phyloP scores from a whole-genome alignment of 2,113 vertebrate genomes.

The pig (Sus scrofa) region T2T-Sscrofa CM000817.6:149410001-149410500 shows the following conservation, averaged over 20 bases:
- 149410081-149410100: constrained; percentile 48
- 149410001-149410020: not conserved
- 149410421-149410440: not conserved
- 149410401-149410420: constrained; percentile 42
- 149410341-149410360: constrained; percentile 69
- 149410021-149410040: constrained; percentile 20
- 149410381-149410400: constrained; percentile 72
- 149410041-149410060: not conserved
- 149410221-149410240: not conserved
- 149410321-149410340: constrained; percentile 59
- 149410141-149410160: constrained; percentile 3
- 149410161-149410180: constrained; percentile 31
- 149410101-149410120: constrained; percentile 43
- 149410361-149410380: constrained; percentile 45
- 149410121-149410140: constrained; percentile 14
- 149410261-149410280: not conserved
- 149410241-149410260: constrained; percentile 11
- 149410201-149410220: constrained; percentile 8
- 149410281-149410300: constrained; percentile 12
- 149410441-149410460: constrained; percentile 20
- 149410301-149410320: constrained; percentile 65
- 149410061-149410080: constrained; percentile 12
- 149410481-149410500: constrained; percentile 31
- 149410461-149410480: constrained; percentile 53
- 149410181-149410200: constrained; percentile 57